Base-by-base conservation (phyloP, 2,888 invertebrate species). In the Orthosia gracilis region DNA sequence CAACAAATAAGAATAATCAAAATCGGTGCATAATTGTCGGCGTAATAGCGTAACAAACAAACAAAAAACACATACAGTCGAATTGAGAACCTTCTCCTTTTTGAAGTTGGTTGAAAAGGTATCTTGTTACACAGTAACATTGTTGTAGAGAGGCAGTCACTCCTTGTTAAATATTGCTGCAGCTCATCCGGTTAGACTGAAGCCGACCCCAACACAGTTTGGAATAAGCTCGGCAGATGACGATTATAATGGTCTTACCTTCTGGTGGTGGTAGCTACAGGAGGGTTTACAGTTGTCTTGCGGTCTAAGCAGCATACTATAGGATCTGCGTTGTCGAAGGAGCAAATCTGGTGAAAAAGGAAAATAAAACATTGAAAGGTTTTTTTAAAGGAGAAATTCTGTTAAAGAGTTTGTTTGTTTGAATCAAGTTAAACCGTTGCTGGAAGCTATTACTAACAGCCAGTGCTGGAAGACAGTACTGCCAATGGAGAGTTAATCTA, bases 261-360 rank as follows among this genome's bases (percentile, higher is more conserved):
- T 63, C 18, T 85, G 0, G 86, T 88, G 2, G 91, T 90, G 4
- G 92, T 90, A 12, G 89, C 87, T 0, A 84, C 78, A 2, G 88
- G 82, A 2, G 88, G 81, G 1, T 49, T 79, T 4, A 4, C 61
- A 7, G 78, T 78, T 13, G 31, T 3, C 0, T 70, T 68, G 4
- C 69, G 68, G 7, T 88, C 80, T 7, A 87, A 26, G 49, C 93
- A 94, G 73, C 93, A 94, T 0, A 93, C 92, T 0, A 93, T 76
- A 0, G 92, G 89, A 4, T 89, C 89, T 0, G 69, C 9, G 0
- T 76, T 81, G 0, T 66, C 65, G 67, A 89, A 92, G 0, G 89
- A 88, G 45, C 93, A 94, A 23, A 88, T 87, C 93, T 94, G 89
- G 7, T 70, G 72, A 69, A 21, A 26, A 1, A 49, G 4, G 57